phyloP scores from a whole-genome alignment of 2,113 vertebrate species.

The Gallinago media region DNA sequence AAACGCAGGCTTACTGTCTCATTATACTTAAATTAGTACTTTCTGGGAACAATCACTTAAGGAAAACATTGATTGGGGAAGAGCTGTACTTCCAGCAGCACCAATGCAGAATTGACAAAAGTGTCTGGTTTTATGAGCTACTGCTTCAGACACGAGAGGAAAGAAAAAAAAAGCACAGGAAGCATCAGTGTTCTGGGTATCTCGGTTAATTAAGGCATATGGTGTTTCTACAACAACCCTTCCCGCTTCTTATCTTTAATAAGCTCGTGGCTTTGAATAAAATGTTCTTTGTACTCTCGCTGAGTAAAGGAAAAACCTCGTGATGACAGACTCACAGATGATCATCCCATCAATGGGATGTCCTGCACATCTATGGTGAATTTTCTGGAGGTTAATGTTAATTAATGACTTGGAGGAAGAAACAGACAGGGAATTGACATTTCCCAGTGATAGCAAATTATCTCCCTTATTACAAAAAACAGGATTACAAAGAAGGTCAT shows the following conservation, averaged over 20 bases:
- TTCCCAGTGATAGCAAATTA: neutral
- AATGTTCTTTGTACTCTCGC: neutral
- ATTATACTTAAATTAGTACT: neutral
- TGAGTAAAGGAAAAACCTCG: neutral
- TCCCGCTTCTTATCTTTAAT: neutral
- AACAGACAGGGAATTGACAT: neutral
- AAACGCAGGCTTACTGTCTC: neutral
- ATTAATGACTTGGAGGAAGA: neutral
- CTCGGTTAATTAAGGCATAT: conserved; percentile 21
- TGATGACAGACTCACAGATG: neutral
- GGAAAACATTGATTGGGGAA: neutral
- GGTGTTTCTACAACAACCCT: neutral
- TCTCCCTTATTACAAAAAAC: neutral
- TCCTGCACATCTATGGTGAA: neutral
- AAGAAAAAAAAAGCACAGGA: neutral
- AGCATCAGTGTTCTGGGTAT: conserved; percentile 34
- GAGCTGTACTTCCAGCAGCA: conserved; percentile 15
- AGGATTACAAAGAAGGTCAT: neutral
- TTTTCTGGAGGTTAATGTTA: neutral
- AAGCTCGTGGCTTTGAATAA: neutral
- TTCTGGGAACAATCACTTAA: neutral
- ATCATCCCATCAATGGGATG: neutral
- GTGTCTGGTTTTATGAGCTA: neutral
- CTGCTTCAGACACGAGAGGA: neutral
- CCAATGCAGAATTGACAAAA: neutral